Evolutionary conservation across 35 echinoderm and acorn worm species (phyloP).

Genomic region (Apostichopus californicus): DNA sequence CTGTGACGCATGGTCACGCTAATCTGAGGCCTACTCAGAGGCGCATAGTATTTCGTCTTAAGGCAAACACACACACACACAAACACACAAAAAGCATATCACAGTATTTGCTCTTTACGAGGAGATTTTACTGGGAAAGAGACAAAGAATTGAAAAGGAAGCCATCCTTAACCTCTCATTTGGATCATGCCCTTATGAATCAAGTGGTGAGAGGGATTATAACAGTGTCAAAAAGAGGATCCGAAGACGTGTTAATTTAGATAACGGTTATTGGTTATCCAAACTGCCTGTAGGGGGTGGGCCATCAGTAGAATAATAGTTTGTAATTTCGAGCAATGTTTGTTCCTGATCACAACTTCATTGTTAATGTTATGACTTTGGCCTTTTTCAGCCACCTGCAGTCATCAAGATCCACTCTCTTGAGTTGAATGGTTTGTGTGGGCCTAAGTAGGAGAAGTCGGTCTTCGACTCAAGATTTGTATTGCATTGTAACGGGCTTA

Average conservation of each 20-base stretch:
- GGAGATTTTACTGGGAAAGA: background rate
- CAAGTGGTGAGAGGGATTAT: background rate
- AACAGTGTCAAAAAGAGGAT: background rate
- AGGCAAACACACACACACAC: background rate
- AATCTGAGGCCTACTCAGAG: background rate
- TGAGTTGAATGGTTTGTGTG: no score
- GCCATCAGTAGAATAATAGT: no score
- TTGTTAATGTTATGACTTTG: no score
- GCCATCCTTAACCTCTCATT: background rate
- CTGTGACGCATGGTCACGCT: background rate
- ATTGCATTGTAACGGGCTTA: no score
- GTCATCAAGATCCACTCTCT: no score
- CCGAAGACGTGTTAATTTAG: background rate
- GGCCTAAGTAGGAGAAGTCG: no score
- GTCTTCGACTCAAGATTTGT: no score
- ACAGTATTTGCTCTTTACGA: background rate
- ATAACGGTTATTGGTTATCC: background rate
- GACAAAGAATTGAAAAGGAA: background rate
- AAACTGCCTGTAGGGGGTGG: background rate
- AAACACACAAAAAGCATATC: no score
- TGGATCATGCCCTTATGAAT: background rate
- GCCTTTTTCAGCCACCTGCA: no score
- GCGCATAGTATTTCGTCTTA: background rate
- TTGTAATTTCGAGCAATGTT: no score
- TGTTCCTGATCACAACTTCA: no score